These are phyloP conservation scores for Lordiphosa stackelbergi DNA, from an alignment of 1,140 invertebrate species.

Conservation along the genomic window DNA sequence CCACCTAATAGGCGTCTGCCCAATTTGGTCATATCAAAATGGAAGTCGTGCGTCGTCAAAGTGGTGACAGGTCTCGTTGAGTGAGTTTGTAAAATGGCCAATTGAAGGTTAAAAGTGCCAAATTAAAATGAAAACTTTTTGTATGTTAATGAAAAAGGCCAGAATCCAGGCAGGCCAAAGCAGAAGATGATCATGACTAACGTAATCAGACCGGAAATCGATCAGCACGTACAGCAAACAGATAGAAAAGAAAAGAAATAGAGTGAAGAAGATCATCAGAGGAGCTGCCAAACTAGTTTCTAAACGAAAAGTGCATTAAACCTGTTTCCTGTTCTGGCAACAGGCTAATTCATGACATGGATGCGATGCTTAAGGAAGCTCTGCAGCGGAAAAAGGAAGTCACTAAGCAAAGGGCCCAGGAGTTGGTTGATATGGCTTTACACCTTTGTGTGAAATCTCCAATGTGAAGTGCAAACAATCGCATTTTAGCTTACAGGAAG, in stretches of 20 bases:
- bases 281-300: no score
- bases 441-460: conserved; percentile 33
- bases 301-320: conserved; percentile 1
- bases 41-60: conserved; percentile 53
- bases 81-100: conserved; percentile 41
- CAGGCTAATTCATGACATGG: neutral
- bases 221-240: conserved; percentile 60
- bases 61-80: conserved; percentile 15
- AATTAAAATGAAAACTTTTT: conserved; percentile 24
- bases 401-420: neutral
- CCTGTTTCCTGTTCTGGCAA: neutral
- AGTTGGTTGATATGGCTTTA: conserved; percentile 1
- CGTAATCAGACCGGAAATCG: conserved; percentile 76
- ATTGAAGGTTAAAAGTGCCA: conserved; percentile 71
- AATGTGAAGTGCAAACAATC: conserved; percentile 64
- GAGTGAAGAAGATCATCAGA: conserved; percentile 1
- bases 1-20: conserved; percentile 47
- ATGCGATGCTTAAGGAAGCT: conserved; percentile 8
- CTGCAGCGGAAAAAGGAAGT: conserved; percentile 11
- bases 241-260: conserved; percentile 24
- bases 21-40: conserved; percentile 68
- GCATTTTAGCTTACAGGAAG: conserved; percentile 51
- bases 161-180: conserved; percentile 10
- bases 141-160: conserved; percentile 41
- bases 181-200: conserved; percentile 48